Evolutionary conservation across 2,797 vertebrate genomes (phyloP).

Genomic region (Lerista edwardsae): DNA sequence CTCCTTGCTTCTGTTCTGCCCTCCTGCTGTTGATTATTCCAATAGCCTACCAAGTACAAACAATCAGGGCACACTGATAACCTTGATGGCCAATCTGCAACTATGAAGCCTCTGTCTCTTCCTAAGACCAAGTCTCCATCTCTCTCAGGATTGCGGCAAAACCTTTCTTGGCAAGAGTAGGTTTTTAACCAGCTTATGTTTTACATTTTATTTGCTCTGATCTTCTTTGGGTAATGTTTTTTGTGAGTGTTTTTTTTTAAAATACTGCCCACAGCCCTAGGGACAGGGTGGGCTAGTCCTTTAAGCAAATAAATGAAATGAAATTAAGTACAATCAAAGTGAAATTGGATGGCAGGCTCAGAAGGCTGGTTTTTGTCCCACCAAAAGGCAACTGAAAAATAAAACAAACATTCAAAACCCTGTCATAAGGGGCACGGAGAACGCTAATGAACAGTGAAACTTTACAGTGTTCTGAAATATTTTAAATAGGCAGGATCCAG

Average conservation of each 20-base stretch:
- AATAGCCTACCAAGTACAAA: too few species aligned
- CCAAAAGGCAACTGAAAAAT: not conserved
- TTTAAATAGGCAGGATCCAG: constrained; percentile 5
- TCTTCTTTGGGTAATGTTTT: not conserved
- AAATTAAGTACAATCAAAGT: not conserved
- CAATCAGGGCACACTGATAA: not conserved
- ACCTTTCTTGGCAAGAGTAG: not conserved
- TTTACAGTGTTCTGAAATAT: constrained; percentile 20
- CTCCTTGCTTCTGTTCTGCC: too few species aligned
- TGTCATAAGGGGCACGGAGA: constrained; percentile 22
- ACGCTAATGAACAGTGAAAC: not conserved
- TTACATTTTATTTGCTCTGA: not conserved
- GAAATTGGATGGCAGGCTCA: not conserved
- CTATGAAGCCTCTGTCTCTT: not conserved
- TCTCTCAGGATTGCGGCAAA: not conserved
- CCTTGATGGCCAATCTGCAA: not conserved
- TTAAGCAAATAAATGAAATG: constrained; percentile 4
- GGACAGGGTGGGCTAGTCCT: not conserved
- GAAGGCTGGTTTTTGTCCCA: not conserved
- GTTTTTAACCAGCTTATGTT: not conserved
- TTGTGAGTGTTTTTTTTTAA: not conserved
- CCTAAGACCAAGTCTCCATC: not conserved
- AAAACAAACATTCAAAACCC: not conserved
- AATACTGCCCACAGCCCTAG: not conserved
- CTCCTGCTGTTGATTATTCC: not conserved